phyloP scores from a whole-genome alignment of 2,113 vertebrate species.

The Pedionomus torquatus region DNA sequence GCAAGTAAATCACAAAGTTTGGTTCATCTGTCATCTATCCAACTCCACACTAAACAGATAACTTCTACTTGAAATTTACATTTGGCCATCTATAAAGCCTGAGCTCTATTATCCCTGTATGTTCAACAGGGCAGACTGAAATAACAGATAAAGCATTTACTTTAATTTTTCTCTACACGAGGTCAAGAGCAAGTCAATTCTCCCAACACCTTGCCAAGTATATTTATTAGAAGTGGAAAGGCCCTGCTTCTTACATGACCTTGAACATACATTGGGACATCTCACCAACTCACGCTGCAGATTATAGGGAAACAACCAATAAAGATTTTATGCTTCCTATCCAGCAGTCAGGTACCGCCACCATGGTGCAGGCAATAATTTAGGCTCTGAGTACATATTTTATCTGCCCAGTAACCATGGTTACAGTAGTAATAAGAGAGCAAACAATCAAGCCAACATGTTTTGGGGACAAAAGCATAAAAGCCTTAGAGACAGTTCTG shows the following conservation, averaged over 20 bases:
- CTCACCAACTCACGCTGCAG: background rate
- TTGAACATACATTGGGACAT: background rate
- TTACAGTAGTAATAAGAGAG: background rate
- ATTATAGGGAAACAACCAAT: background rate
- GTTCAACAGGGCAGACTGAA: background rate
- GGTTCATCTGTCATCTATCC: background rate
- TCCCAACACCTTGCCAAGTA: background rate
- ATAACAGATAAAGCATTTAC: background rate
- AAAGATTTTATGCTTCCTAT: background rate
- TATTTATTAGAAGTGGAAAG: background rate
- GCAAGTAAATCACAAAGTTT: background rate
- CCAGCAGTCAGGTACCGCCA: background rate
- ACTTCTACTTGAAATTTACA: background rate
- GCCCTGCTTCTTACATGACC: background rate
- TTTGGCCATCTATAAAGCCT: background rate
- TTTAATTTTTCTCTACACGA: background rate
- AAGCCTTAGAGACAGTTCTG: background rate
- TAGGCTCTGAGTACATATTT: background rate
- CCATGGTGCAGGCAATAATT: accelerated
- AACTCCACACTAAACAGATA: background rate
- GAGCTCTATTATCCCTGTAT: background rate
- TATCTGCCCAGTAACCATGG: background rate
- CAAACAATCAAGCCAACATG: background rate
- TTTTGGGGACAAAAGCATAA: background rate
- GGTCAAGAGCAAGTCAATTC: background rate